Percentiles rank a stretch among this genome's conserved stretches.
Conservation (phyloP, 2,888 invertebrate genomes). For the Limnephilus marmoratus region DNA sequence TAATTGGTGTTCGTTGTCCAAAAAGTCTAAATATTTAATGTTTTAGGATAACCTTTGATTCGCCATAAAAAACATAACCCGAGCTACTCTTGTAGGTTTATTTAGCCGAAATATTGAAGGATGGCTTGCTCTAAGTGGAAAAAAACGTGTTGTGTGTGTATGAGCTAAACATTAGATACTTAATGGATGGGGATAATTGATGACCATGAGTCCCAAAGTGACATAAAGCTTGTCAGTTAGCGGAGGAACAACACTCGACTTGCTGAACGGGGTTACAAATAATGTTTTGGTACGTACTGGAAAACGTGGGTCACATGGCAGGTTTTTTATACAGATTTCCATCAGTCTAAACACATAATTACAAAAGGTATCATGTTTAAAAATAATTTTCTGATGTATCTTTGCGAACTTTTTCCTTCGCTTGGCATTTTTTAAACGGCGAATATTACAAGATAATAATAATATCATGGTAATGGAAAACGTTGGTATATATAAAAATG, state of each 20-base stretch:
- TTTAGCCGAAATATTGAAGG: not conserved
- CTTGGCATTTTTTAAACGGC: not conserved
- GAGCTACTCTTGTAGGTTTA: not conserved
- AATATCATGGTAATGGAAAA: too few relatives aligned
- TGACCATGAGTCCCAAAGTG: not conserved
- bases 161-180: slow-evolving; percentile 10
- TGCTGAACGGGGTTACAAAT: not conserved
- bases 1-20: not conserved
- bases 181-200: slow-evolving; percentile 6
- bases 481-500: too few relatives aligned
- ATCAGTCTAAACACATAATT: not conserved
- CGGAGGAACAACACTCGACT: not conserved
- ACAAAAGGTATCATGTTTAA: not conserved
- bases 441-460: too few relatives aligned
- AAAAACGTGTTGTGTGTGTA: slow-evolving; percentile 21
- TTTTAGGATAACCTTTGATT: not conserved
- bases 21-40: not conserved
- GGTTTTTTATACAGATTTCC: not conserved
- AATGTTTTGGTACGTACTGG: not conserved
- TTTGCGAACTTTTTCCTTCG: not conserved
- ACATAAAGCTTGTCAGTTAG: slow-evolving; percentile 17
- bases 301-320: not conserved
- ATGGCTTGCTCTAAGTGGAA: not conserved
- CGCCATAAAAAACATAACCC: not conserved
- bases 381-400: not conserved